These are phyloP conservation scores for Labeo rohita DNA, from an alignment of 2,113 vertebrate species.

Conservation along the genomic window DNA sequence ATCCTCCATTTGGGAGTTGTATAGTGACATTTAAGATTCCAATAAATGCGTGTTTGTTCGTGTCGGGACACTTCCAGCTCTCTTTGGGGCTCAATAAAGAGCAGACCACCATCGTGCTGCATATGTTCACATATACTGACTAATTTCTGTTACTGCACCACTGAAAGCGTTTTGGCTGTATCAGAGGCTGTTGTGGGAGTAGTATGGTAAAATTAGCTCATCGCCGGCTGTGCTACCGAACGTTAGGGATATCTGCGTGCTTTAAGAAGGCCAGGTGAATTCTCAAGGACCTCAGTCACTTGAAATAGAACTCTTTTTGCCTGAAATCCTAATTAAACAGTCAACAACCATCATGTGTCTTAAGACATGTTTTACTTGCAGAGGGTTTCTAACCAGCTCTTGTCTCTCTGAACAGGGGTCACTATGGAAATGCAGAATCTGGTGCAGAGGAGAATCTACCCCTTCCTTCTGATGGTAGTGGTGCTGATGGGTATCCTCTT, in stretches of 20 bases:
- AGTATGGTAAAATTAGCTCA: not conserved
- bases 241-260: not conserved
- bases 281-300: not conserved
- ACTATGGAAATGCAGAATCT: slow-evolving; percentile 96
- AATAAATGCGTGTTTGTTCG: not conserved
- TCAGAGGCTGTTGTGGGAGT: not conserved
- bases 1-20: not conserved
- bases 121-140: slow-evolving; percentile 1
- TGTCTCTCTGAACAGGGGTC: slow-evolving; percentile 79
- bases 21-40: not conserved
- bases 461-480: slow-evolving; percentile 96
- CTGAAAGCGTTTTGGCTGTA: not conserved
- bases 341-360: not conserved
- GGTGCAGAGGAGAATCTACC: slow-evolving; percentile 96
- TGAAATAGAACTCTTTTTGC: not conserved
- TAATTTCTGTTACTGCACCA: not conserved
- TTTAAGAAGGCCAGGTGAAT: not conserved
- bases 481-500: slow-evolving; percentile 94
- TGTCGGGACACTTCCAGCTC: not conserved
- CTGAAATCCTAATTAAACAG: not conserved
- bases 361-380: not conserved
- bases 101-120: not conserved
- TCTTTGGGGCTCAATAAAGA: not conserved
- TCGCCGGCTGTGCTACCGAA: not conserved
- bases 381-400: not conserved